These are phyloP conservation scores for Dynastes maya DNA, from an alignment of 2,888 invertebrate genomes.

Conservation along the genomic window DNA sequence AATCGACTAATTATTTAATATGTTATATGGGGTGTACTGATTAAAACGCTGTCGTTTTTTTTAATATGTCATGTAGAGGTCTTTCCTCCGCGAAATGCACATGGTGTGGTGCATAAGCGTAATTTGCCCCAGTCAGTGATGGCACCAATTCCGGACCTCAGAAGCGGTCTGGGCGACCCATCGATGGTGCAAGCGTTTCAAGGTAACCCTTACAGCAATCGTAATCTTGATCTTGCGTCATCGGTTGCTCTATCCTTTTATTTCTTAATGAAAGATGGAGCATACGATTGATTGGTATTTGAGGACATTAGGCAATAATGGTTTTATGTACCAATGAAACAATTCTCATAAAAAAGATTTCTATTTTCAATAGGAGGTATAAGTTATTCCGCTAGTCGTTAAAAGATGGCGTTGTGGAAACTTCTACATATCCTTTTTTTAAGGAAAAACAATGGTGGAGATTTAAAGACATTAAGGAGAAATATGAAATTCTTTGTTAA, in stretches of 20 bases:
- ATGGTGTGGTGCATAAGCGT: constrained; percentile 89
- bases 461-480: too few relatives aligned
- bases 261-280: background rate
- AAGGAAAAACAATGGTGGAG: too few relatives aligned
- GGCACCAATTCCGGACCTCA: constrained; percentile 90
- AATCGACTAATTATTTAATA: too few relatives aligned
- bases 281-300: constrained; percentile 5
- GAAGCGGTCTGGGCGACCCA: constrained; percentile 78
- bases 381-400: too few relatives aligned
- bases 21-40: background rate
- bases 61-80: constrained; percentile 67
- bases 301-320: constrained; percentile 29
- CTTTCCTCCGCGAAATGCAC: constrained; percentile 82
- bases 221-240: constrained; percentile 14
- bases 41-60: constrained; percentile 34
- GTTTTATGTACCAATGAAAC: background rate
- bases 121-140: constrained; percentile 88
- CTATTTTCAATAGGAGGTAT: too few relatives aligned
- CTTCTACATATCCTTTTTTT: too few relatives aligned
- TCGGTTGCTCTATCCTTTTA: constrained; percentile 5
- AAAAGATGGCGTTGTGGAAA: too few relatives aligned
- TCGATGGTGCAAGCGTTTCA: constrained; percentile 68
- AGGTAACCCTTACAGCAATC: constrained; percentile 66
- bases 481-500: too few relatives aligned
- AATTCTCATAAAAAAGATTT: background rate